Evolutionary conservation across 2,888 invertebrate species (phyloP), one percentile per base, ranked within the genome.

Genomic region (Ceraclea dissimilis): DNA sequence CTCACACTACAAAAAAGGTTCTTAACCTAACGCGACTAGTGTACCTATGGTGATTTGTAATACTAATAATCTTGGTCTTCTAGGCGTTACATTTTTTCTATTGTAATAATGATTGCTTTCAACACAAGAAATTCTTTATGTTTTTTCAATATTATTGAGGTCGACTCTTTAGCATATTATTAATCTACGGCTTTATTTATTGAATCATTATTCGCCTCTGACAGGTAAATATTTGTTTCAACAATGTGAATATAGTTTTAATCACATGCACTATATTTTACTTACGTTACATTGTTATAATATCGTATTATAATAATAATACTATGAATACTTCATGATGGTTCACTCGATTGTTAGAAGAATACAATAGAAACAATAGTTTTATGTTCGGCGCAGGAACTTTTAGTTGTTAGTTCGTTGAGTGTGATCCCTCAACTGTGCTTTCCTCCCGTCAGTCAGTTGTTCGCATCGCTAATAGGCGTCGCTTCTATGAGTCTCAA

Each of bases 311-410:
- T 26, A 6, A 26, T 26, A 26, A 26, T 10, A 26, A 26, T 26
- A 10, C 26, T 6, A 26, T n/a, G 10, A 6, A 10, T 26, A 39
- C 39, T 39, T 4, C 16, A 39, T 13, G 39, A 39, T 39, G 16
- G 39, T 39, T 39, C 39, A 13, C 39, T 39, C 39, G 13, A 39
- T 39, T 39, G 39, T 39, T 39, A 39, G 16, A 39, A 39, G 13
- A 39, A 39, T 26, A 39, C 39, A 39, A 39, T 39, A 39, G 39
- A 39, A 39, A n/a, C 13, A 39, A 26, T 26, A 26, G 26, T 39
- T 39, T 31, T 8, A 13, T 39, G 13, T 19, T 17, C 52, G 54
- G 44, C 54, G 54, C 54, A 54, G 54, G 50, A 26, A 49, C 54
- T 39, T 50, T n/a, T n/a, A n/a, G n/a, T n/a, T 20, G 54, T 48